phyloP scores from a whole-genome alignment of 2,797 vertebrate species.

The Pantherophis vulpinus region DNA sequence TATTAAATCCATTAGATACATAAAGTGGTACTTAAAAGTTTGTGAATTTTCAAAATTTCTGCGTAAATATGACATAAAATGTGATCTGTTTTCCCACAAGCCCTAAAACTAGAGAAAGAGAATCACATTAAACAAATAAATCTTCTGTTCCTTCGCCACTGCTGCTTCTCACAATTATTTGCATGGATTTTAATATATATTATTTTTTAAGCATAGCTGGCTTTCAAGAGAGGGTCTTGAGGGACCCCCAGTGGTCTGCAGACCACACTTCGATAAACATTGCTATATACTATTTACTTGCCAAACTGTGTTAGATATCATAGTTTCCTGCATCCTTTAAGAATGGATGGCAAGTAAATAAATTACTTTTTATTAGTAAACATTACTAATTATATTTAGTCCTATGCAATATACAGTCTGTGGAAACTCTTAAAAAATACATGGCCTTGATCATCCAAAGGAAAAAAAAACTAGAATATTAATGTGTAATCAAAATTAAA shows the following conservation, averaged over 20 bases:
- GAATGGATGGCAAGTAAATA: neutral
- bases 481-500: constrained; percentile 60
- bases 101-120: neutral
- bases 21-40: neutral
- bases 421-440: neutral
- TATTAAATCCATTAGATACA: neutral
- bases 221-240: neutral
- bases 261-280: neutral
- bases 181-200: neutral
- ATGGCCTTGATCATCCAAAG: neutral
- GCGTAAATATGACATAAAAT: neutral
- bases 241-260: neutral
- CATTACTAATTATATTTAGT: neutral
- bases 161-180: neutral
- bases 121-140: neutral
- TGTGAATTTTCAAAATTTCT: neutral
- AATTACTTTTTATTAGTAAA: neutral
- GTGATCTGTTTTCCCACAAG: neutral
- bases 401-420: neutral
- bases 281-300: neutral
- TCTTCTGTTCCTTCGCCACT: neutral
- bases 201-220: neutral
- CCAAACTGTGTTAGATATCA: neutral
- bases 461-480: constrained; percentile 63
- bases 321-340: neutral